Evolutionary conservation across 1,140 invertebrate species (phyloP), one percentile per base, ranked within the genome.

Genomic region (Drosophila rufa): DNA sequence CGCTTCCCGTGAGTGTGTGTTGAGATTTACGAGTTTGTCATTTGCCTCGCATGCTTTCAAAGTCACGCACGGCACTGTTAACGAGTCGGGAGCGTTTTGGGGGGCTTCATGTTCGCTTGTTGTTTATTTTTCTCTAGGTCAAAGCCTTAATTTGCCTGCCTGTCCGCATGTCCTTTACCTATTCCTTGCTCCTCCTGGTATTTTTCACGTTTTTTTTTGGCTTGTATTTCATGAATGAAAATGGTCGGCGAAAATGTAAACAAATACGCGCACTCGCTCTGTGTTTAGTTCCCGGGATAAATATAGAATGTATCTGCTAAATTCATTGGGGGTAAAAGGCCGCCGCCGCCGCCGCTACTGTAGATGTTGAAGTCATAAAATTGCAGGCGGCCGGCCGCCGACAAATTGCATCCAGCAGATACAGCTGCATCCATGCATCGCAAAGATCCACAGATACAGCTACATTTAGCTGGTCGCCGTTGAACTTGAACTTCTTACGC

Each of bases 71-170:
- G 79, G 85, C 75, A 60, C 80, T 67, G 83, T 69, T 74, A 79
- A 45, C 57, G 65, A 42, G 56, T 27, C 58, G 45, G 48, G 38
- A 45, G 57, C 38, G 40, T 45, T 42, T 30, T 42, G 68, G 17
- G 60, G 22, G 46, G 15, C 36, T 62, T 43, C 56, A 55, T 80
- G 62, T 74, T 69, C 42, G 61, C 14, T 15, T 73, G 46, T 85
- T 86, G 78, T 90, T 90, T 84, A 70, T 73, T 85, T 90, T 85
- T 90, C 85, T 89, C 86, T 90, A 91, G 85, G 85, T 90, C 85
- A 90, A 90, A 90, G 86, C 86, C 85, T 91, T 89, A 89, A 89
- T 89, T 89, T 89, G 86, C 81, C 79, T 85, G 71, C 78, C 62
- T 65, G 78, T 67, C 51, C 17, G 33, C 51, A 15, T 47, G 68